Evolutionary conservation across 2,888 invertebrate species (phyloP), one percentile per base, ranked within the genome.

Genomic region (Troglohyphantes excavatus): DNA sequence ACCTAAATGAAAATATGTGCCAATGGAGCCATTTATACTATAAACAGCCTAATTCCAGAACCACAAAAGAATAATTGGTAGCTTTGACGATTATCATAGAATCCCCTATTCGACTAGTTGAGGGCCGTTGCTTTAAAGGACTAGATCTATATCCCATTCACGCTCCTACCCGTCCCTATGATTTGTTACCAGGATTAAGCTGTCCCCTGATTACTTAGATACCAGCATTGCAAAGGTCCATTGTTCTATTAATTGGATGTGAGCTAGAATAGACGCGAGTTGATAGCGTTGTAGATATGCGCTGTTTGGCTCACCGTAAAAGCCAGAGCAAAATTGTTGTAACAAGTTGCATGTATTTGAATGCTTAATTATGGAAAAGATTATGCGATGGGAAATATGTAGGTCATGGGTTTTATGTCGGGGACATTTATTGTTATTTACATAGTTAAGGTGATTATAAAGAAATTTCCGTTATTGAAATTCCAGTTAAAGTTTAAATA

Each of bases 231-330:
- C 33, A 33, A 26, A 53, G 21, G 21, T 23, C 72, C 26, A 46
- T 46, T 46, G 75, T 75, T 75, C 59, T 27, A 75, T 75, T 75
- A 75, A 75, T 75, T 75, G 59, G 59, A 75, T 53, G 26, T 7
- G 46, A 46, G 46, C 21, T 72, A 46, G 53, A 59, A 21, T 39
- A 46, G 39, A 72, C 17, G 13, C 17, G 46, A 43, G 19, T 61
- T 75, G 75, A 61, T 75, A 19, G 53, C 29, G 13, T 11, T 61
- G 21, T 19, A 61, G 75, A 75, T 59, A 46, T 75, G 75, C 59
- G 59, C 29, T 61, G 75, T 61, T 61, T 73, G 46, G 33, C 39
- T 33, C 39, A 7, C 23, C 26, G 46, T 43, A 43, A 73, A 73
- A 17, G 13, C 7, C 21, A 23, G 13, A 26, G 23, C 17, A 26